Evolutionary conservation across 2,113 vertebrate species (phyloP).

Genomic region (Siniperca chuatsi): DNA sequence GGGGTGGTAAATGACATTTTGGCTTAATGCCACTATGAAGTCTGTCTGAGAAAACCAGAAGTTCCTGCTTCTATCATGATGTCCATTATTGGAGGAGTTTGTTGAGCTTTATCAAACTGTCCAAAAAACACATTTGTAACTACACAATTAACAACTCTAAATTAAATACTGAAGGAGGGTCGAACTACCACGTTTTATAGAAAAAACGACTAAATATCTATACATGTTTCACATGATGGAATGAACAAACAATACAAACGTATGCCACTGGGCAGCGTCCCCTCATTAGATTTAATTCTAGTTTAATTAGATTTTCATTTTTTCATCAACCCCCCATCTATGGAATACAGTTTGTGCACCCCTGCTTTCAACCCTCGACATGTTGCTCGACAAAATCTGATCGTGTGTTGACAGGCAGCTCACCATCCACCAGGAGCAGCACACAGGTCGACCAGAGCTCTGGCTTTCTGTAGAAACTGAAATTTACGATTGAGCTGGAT

Average conservation of each 20-base stretch:
- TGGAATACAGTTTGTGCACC: neutral
- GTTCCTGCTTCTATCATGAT: neutral
- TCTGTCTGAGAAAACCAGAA: neutral
- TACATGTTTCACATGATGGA: neutral
- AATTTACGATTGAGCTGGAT: slow-evolving; percentile 97
- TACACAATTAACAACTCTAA: neutral
- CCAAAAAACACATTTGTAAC: neutral
- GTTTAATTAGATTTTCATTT: too few relatives aligned
- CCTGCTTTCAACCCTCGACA: neutral
- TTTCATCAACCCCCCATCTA: neutral
- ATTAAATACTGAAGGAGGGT: neutral
- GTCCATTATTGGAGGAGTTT: neutral
- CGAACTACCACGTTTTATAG: neutral
- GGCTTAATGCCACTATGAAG: neutral
- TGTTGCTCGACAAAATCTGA: neutral
- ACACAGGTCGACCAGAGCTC: slow-evolving; percentile 93
- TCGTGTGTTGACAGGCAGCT: slow-evolving; percentile 54
- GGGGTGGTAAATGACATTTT: neutral
- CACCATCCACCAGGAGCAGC: slow-evolving; percentile 97
- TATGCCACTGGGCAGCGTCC: neutral
- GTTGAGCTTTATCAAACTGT: neutral
- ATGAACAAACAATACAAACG: neutral
- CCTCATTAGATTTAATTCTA: too few relatives aligned
- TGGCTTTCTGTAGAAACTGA: slow-evolving; percentile 94
- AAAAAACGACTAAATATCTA: neutral